Conservation (phyloP, 2,113 vertebrate species). For the Struthio camelus region DNA sequence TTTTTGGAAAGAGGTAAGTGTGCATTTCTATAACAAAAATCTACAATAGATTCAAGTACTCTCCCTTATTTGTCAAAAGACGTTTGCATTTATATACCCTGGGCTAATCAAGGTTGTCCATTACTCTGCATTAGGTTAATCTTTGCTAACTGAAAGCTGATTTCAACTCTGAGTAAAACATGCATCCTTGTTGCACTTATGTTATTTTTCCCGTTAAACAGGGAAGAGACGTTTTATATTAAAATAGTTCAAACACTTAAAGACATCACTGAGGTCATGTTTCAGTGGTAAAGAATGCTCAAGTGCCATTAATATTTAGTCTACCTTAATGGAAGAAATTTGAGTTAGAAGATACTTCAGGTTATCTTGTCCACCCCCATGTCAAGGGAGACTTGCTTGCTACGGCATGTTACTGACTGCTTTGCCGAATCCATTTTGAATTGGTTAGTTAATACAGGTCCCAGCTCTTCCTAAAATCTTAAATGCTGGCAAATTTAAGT, state of each 20-base stretch:
- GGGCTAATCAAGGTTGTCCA: neutral
- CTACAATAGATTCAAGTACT: neutral
- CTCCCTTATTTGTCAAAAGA: neutral
- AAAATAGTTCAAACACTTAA: slow-evolving; percentile 44
- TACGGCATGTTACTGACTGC: neutral
- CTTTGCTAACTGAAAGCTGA: neutral
- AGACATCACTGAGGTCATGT: slow-evolving; percentile 52
- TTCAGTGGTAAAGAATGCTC: slow-evolving; percentile 55
- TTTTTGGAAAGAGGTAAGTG: neutral
- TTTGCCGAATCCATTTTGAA: slow-evolving; percentile 8
- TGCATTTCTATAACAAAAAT: neutral
- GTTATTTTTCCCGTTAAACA: neutral
- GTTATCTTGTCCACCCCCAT: slow-evolving; percentile 45
- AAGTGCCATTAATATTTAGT: slow-evolving; percentile 68
- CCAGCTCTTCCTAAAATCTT: neutral
- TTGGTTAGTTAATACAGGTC: neutral
- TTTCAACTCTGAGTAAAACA: neutral
- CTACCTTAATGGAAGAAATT: slow-evolving; percentile 64
- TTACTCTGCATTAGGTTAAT: slow-evolving; percentile 37
- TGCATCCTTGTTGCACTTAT: rapidly evolving
- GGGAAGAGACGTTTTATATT: neutral
- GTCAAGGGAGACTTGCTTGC: slow-evolving; percentile 8
- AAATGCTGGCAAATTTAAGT: neutral
- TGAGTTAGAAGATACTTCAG: slow-evolving; percentile 60
- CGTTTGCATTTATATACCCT: slow-evolving; percentile 5